Percentiles rank a stretch among this genome's conserved stretches.
Conservation (phyloP, 2,113 vertebrate species). For the Oncorhynchus nerka region DNA sequence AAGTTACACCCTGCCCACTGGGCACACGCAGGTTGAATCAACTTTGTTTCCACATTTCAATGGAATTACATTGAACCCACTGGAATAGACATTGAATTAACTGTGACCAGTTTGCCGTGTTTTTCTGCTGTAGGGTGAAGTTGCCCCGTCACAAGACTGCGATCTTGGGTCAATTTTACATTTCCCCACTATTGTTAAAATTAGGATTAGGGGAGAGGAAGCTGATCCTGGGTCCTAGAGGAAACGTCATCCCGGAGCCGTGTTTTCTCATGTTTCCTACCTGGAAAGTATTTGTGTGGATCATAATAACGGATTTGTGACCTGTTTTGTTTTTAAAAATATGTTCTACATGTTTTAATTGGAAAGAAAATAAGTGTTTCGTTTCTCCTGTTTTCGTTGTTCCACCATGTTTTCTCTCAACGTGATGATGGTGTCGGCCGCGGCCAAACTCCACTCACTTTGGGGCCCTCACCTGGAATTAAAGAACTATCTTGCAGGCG, state of each 20-base stretch:
- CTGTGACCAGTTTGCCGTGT: constrained; percentile 12
- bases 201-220: too few relatives aligned
- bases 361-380: constrained; percentile 52
- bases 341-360: constrained; percentile 58
- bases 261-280: constrained; percentile 59
- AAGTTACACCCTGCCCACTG: background rate
- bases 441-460: constrained; percentile 52
- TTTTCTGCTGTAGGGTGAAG: too few relatives aligned
- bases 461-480: constrained; percentile 54
- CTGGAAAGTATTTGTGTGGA: constrained; percentile 63
- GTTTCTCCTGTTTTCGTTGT: constrained; percentile 55
- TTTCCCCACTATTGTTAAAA: too few relatives aligned
- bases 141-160: too few relatives aligned
- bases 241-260: too few relatives aligned
- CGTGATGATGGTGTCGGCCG: constrained; percentile 24
- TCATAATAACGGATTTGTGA: constrained; percentile 65
- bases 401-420: constrained; percentile 42
- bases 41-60: too few relatives aligned
- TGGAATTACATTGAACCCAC: too few relatives aligned
- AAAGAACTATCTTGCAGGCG: constrained; percentile 63
- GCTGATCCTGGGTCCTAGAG: too few relatives aligned
- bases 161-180: too few relatives aligned
- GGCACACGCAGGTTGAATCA: too few relatives aligned
- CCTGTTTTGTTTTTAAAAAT: constrained; percentile 39
- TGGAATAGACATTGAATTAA: too few relatives aligned